phyloP scores from a whole-genome alignment of 2,888 invertebrate species.

The Apantesis nais region DNA sequence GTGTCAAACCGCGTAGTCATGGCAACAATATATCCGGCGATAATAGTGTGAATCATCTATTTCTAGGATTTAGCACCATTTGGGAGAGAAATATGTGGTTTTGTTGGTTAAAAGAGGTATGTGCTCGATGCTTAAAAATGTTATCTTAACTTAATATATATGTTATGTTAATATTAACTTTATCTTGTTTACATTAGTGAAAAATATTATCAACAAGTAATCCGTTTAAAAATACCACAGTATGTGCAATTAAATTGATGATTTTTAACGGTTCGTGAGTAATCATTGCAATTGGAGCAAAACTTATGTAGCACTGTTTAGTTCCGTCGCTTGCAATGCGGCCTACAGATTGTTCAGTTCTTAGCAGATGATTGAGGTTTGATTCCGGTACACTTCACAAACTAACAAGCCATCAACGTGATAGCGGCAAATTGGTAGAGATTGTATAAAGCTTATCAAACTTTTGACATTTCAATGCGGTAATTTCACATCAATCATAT shows the following conservation, averaged over 20 bases:
- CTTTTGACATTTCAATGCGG: conserved; percentile 74
- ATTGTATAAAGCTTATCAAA: conserved; percentile 66
- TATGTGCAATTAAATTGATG: conserved; percentile 30
- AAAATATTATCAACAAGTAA: conserved; percentile 22
- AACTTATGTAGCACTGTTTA: conserved; percentile 49
- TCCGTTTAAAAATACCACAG: conserved; percentile 25
- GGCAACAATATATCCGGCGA: conserved; percentile 66
- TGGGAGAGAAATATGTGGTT: conserved; percentile 89
- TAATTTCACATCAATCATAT: conserved; percentile 56
- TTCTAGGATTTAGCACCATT: conserved; percentile 87
- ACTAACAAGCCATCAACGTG: conserved; percentile 75
- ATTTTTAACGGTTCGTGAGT: conserved; percentile 30
- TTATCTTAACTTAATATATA: no score
- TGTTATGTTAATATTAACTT: no score
- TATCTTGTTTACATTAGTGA: conserved; percentile 6
- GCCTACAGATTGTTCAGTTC: conserved; percentile 45
- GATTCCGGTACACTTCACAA: conserved; percentile 82
- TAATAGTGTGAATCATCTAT: conserved; percentile 81
- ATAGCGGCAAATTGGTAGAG: conserved; percentile 76
- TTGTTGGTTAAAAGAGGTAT: conserved; percentile 87
- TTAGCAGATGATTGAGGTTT: conserved; percentile 68
- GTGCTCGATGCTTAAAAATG: conserved; percentile 31
- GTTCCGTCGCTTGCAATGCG: conserved; percentile 47
- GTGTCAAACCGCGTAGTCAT: conserved; percentile 76
- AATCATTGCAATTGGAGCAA: conserved; percentile 52